A percentile compares a stretch with the other conserved stretches of the same genome.
Conservation (phyloP, 1,140 invertebrate genomes). For the Aleiodes sp. region DNA sequence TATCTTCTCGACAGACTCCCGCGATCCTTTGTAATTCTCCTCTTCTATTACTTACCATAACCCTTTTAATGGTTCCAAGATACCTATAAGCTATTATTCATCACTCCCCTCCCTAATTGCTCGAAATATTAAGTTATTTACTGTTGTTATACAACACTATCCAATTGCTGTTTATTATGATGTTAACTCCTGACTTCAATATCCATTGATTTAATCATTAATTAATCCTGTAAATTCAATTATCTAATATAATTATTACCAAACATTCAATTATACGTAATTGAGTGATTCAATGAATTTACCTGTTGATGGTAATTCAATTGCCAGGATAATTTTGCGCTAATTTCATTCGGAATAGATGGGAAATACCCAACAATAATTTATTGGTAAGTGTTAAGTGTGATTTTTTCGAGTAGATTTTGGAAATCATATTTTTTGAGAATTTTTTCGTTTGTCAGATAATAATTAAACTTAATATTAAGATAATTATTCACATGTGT, state of each 20-base stretch:
- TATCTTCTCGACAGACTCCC: constrained; percentile 49
- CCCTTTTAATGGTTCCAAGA: constrained; percentile 1
- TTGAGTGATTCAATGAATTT: background rate
- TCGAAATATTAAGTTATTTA: background rate
- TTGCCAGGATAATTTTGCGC: background rate
- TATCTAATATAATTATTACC: background rate
- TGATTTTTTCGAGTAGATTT: no score
- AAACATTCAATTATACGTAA: background rate
- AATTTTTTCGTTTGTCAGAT: no score
- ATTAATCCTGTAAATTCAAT: background rate
- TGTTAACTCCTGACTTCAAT: background rate
- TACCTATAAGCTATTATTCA: constrained; percentile 1
- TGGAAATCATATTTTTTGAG: no score
- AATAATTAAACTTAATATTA: no score
- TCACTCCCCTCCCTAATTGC: background rate
- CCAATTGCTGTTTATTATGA: background rate
- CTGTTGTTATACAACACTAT: background rate
- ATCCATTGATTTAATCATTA: background rate
- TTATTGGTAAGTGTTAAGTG: no score
- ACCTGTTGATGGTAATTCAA: background rate
- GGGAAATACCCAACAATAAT: no score
- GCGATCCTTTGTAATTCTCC: constrained; percentile 34
- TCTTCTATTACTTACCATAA: constrained; percentile 16
- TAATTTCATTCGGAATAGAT: background rate
- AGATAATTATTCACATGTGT: no score